Percentiles rank a stretch among this genome's conserved stretches.
phyloP scores from a whole-genome alignment of 2,888 invertebrate genomes.

The Chaetogeoica ovagalla region DNA sequence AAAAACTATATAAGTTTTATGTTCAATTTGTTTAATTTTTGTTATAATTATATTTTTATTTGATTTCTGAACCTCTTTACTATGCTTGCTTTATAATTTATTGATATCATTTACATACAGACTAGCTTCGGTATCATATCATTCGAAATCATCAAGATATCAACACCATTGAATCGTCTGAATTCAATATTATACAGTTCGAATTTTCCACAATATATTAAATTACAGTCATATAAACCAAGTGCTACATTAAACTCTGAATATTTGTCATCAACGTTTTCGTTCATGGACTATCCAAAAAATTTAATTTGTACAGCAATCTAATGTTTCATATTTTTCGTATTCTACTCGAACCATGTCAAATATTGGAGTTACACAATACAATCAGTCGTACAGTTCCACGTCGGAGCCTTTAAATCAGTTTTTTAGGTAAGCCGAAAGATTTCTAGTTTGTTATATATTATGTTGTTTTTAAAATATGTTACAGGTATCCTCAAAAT shows the following conservation, averaged over 20 bases:
- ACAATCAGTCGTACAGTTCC: slow-evolving; percentile 66
- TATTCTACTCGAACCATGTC: slow-evolving; percentile 29
- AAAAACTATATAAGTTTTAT: no score
- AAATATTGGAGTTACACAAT: slow-evolving; percentile 35
- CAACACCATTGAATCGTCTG: slow-evolving; percentile 77
- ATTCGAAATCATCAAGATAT: not conserved
- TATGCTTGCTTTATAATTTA: no score
- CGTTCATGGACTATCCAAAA: slow-evolving; percentile 81
- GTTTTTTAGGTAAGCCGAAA: no score
- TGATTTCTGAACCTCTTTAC: no score
- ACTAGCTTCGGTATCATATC: not conserved
- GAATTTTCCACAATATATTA: slow-evolving; percentile 66
- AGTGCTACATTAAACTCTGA: slow-evolving; percentile 64
- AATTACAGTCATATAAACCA: slow-evolving; percentile 62
- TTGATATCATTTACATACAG: no score
- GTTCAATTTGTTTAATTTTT: no score
- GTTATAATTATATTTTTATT: no score
- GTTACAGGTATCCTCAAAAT: no score
- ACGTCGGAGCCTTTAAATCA: no score
- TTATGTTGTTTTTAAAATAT: no score
- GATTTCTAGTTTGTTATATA: no score
- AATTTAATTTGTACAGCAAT: slow-evolving; percentile 78
- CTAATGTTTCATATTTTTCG: slow-evolving; percentile 67
- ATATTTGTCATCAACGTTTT: slow-evolving; percentile 80
- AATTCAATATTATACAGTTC: slow-evolving; percentile 73